A percentile compares a stretch with the other conserved stretches of the same genome.
Evolutionary conservation across 2,113 vertebrate species (phyloP).

Genomic region (Dicaeum eximium): DNA sequence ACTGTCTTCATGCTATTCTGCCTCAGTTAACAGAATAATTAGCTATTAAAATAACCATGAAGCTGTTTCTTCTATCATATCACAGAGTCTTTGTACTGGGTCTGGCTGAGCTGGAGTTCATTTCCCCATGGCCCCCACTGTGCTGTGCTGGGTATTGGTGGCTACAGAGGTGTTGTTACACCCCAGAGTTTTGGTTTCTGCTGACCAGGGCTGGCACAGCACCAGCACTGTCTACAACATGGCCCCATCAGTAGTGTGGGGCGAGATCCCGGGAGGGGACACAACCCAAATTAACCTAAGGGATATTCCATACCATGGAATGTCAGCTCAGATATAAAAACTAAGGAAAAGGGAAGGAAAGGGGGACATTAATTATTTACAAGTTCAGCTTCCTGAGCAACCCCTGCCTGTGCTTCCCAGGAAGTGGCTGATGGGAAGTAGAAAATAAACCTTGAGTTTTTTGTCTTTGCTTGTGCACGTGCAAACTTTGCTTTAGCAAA

Average conservation of each 20-base stretch:
- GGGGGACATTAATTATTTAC: background rate
- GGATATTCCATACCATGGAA: background rate
- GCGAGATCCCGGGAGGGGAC: background rate
- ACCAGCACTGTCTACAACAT: background rate
- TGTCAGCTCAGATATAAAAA: background rate
- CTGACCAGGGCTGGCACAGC: background rate
- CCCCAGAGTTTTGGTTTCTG: background rate
- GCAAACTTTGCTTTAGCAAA: background rate
- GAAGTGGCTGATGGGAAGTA: background rate
- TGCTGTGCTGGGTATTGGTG: background rate
- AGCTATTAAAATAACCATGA: background rate
- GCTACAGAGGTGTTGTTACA: background rate
- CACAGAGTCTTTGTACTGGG: background rate
- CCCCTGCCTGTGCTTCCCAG: background rate
- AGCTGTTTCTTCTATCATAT: background rate
- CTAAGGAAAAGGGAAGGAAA: background rate
- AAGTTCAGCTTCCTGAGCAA: background rate
- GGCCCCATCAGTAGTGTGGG: no score
- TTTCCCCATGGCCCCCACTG: background rate
- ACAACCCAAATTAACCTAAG: background rate
- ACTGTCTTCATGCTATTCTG: background rate
- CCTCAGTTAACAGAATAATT: background rate
- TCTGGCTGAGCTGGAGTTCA: background rate
- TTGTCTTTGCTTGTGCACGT: fast-evolving
- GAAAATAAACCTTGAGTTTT: background rate